phyloP scores from a whole-genome alignment of 2,797 vertebrate genomes.

The Hypotaenidia philippensis region DNA sequence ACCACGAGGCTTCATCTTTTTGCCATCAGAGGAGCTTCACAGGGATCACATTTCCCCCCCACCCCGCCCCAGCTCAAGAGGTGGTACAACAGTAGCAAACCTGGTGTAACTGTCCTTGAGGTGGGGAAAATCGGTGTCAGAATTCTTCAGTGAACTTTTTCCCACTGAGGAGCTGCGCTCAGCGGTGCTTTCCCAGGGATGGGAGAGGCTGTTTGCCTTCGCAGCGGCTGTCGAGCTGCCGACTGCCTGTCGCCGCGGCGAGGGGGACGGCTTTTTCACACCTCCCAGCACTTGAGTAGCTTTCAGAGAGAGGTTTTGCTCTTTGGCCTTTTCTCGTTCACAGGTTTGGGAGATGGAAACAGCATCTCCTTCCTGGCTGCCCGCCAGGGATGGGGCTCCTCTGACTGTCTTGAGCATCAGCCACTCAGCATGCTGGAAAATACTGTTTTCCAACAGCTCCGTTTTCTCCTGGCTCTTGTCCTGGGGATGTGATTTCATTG shows the following conservation, averaged over 20 bases:
- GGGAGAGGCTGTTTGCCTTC: not conserved
- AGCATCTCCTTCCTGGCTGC: not conserved
- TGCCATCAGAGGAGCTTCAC: not conserved
- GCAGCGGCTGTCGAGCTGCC: not conserved
- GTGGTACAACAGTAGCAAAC: not conserved
- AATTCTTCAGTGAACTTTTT: not conserved
- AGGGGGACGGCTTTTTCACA: not conserved
- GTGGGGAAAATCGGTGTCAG: no score
- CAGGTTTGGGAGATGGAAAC: conserved; percentile 39
- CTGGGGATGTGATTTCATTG: not conserved
- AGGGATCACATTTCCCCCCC: rapidly evolving
- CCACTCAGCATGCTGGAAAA: conserved; percentile 4
- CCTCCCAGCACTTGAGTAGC: conserved; percentile 9
- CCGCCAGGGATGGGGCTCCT: not conserved
- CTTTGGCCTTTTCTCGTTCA: conserved; percentile 28
- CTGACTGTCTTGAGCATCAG: conserved; percentile 32
- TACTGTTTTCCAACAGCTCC: not conserved
- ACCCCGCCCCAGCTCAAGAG: rapidly evolving
- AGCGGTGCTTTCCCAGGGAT: not conserved
- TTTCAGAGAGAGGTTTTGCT: not conserved
- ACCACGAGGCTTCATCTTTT: not conserved
- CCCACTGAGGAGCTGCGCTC: not conserved
- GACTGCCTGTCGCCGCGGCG: not conserved
- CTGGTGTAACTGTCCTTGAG: no score
- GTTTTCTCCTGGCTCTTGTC: not conserved